Evolutionary conservation across 2,888 invertebrate species (phyloP).

Genomic region (Arrhopalites spinosus): DNA sequence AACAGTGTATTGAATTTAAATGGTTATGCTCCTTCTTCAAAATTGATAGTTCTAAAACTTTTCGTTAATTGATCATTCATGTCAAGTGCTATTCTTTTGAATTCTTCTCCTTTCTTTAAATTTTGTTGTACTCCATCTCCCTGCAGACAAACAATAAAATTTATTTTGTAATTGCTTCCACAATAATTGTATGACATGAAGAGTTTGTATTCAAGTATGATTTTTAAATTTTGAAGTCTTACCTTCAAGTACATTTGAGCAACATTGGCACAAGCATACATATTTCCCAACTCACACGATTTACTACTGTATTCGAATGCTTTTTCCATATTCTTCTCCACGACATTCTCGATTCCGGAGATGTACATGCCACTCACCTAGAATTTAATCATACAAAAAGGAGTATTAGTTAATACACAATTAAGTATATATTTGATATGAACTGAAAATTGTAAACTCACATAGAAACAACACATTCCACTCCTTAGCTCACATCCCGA

Average conservation of each 20-base stretch:
- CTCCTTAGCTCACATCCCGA: slow-evolving; percentile 65
- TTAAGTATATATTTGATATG: no score
- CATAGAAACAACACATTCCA: slow-evolving; percentile 76
- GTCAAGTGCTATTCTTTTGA: slow-evolving; percentile 72
- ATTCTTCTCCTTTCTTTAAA: slow-evolving; percentile 71
- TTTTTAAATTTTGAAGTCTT: slow-evolving; percentile 1
- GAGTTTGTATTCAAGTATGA: slow-evolving; percentile 16
- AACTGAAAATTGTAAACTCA: no score
- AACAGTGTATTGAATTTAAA: background rate
- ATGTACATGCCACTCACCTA: slow-evolving; percentile 82
- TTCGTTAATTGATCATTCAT: slow-evolving; percentile 71
- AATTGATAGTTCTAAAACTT: slow-evolving; percentile 60
- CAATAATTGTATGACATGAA: background rate
- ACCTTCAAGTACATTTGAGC: slow-evolving; percentile 79
- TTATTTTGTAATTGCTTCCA: background rate
- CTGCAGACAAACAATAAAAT: slow-evolving; percentile 35
- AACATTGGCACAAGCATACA: slow-evolving; percentile 87
- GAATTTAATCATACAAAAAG: no score
- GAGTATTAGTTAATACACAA: no score
- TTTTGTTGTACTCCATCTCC: slow-evolving; percentile 83
- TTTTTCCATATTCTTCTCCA: slow-evolving; percentile 69
- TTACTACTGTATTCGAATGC: slow-evolving; percentile 78
- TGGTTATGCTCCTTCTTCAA: slow-evolving; percentile 61
- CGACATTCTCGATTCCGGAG: slow-evolving; percentile 69
- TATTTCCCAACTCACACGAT: slow-evolving; percentile 82